Evolutionary conservation across 2,888 invertebrate species (phyloP), one percentile per base, ranked within the genome.

Genomic region (Sylvicola cinctus): DNA sequence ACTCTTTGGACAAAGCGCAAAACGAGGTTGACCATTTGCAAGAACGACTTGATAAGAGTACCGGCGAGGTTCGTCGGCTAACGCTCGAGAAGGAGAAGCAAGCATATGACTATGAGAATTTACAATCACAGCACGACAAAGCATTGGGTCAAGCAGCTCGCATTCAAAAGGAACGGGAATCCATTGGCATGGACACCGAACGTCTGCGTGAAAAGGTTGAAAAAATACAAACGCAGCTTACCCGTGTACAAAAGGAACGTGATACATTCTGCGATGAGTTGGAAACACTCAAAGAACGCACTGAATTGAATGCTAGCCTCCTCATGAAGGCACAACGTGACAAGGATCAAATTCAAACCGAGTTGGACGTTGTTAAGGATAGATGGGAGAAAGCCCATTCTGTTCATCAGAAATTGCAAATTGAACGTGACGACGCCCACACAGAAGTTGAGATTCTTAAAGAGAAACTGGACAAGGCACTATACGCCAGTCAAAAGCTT

Each of bases 81-180:
- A 53, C 53, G 68, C 71, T 85, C 52, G 90, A 90, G 54, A 81
- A 83, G 45, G 90, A 90, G 61, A 88, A 88, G 55, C 72, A 78
- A 46, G 74, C 74, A 41, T 88, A 84, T 58, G 90, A 90, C 60
- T 84, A 81, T 56, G 88, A 88, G 49, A 84, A 80, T 46, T 62
- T 85, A 41, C 87, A 88, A 54, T 78, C 84, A 32, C 88, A 90
- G 56, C 65, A 90, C 53, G 88, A 88, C 62, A 88, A 88, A 60
- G 76, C 84, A 26, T 65, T 87, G 41, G 85, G 83, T 13, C 84
- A 85, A 55, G 73, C 83, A 31, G 77, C 78, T 34, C 68, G 88
- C 36, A 70, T 87, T 49, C 87, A 87, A 59, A 88, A 88, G 55
- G 90, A 91, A 55, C 68, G 84, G 34, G 90, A 90, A 55, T 70